These are phyloP conservation scores for Pelobates fuscus DNA, from an alignment of 2,113 vertebrate genomes.

Conservation along the genomic window DNA sequence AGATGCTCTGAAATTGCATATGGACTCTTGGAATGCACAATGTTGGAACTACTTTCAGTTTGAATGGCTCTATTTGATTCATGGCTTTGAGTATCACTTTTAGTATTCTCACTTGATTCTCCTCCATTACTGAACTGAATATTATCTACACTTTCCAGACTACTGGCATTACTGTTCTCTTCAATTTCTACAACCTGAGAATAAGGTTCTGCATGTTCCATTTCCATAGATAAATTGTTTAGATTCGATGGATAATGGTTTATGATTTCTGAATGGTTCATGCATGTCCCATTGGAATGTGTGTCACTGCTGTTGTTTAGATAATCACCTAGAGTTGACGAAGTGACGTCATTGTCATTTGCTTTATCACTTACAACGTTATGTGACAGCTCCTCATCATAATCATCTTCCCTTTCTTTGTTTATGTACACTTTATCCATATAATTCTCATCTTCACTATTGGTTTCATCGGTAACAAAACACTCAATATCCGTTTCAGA, in stretches of 20 bases:
- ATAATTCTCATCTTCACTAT: constrained; percentile 47
- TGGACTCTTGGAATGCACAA: not conserved
- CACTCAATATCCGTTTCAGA: constrained; percentile 49
- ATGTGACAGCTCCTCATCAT: too few relatives aligned
- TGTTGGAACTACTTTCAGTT: not conserved
- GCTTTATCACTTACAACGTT: too few relatives aligned
- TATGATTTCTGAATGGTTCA: too few relatives aligned
- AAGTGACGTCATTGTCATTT: too few relatives aligned
- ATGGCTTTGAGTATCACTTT: not conserved
- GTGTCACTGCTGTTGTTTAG: too few relatives aligned
- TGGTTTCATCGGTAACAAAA: constrained; percentile 54
- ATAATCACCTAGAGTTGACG: too few relatives aligned
- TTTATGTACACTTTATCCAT: constrained; percentile 14
- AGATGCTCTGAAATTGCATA: not conserved
- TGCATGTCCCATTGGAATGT: too few relatives aligned
- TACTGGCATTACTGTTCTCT: not conserved
- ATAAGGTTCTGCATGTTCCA: too few relatives aligned
- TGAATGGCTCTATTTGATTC: not conserved
- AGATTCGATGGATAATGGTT: too few relatives aligned
- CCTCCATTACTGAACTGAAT: not conserved
- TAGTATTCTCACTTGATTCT: not conserved
- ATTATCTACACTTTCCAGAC: not conserved
- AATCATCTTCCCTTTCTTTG: not conserved
- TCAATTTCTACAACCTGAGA: too few relatives aligned
- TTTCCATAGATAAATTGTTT: too few relatives aligned